Conservation (phyloP, 2,797 vertebrate species). For the Macroramphosus scolopax region DNA sequence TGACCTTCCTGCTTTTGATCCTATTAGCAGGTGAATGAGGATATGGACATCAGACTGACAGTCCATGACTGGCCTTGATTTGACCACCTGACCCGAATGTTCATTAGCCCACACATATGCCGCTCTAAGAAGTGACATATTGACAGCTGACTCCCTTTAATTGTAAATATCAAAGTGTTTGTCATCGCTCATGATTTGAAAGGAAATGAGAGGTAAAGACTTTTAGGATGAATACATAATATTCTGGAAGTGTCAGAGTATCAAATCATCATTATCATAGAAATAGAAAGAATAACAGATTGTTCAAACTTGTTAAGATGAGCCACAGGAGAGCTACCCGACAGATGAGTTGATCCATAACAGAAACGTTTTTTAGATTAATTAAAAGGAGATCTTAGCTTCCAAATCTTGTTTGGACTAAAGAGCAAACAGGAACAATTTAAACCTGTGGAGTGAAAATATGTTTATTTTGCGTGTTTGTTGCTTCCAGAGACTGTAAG, state of each 20-base stretch:
- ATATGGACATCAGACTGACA: constrained; percentile 74
- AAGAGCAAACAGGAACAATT: too few relatives aligned
- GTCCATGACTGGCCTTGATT: constrained; percentile 38
- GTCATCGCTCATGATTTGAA: not conserved
- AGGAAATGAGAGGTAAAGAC: not conserved
- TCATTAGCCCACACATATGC: constrained; percentile 62
- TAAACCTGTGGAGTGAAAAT: too few relatives aligned
- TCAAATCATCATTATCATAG: constrained; percentile 6
- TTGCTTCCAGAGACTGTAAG: too few relatives aligned
- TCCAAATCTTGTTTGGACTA: too few relatives aligned
- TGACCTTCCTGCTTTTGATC: constrained; percentile 74
- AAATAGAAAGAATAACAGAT: too few relatives aligned
- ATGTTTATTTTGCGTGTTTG: too few relatives aligned
- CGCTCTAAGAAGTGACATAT: constrained; percentile 33
- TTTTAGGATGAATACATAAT: constrained; percentile 17
- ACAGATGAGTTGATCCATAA: too few relatives aligned
- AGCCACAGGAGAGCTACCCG: too few relatives aligned
- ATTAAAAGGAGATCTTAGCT: too few relatives aligned
- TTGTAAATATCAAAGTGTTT: constrained; percentile 33
- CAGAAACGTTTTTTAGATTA: too few relatives aligned
- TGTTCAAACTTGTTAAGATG: too few relatives aligned
- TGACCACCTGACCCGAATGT: constrained; percentile 51
- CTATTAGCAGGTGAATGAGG: constrained; percentile 75
- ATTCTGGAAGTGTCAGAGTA: constrained; percentile 1
- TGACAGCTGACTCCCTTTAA: constrained; percentile 37